Conservation (phyloP, 1,140 invertebrate species). For the Sitobion miscanthi region DNA sequence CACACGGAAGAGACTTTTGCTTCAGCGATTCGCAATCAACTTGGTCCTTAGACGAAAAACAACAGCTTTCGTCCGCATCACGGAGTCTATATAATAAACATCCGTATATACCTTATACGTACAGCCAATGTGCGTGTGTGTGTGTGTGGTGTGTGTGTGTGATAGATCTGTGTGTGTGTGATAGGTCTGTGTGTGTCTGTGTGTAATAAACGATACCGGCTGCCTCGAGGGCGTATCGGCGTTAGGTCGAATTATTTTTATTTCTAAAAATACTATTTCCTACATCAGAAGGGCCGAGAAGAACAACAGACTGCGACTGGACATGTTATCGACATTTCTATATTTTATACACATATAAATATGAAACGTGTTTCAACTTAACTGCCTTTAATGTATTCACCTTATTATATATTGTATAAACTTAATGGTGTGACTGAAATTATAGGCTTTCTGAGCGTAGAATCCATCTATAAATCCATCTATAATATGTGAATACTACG, state of each 20-base stretch:
- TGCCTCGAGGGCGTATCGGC: slow-evolving; percentile 24
- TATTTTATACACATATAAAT: neutral
- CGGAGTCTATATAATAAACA: slow-evolving; percentile 49
- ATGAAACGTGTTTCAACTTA: neutral
- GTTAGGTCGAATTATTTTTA: slow-evolving; percentile 38
- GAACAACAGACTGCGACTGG: neutral
- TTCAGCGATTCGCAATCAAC: slow-evolving; percentile 55
- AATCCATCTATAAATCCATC: neutral
- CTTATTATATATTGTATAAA: neutral
- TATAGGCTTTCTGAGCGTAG: neutral
- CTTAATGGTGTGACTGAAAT: neutral
- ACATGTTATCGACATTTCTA: neutral
- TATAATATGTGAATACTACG: neutral
- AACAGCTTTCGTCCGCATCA: slow-evolving; percentile 55
- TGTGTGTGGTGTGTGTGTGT: neutral
- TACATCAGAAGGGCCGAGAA: neutral
- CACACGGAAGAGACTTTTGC: slow-evolving; percentile 53
- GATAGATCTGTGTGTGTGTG: neutral
- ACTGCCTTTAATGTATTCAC: neutral
- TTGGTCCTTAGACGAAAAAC: slow-evolving; percentile 50
- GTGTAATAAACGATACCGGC: slow-evolving; percentile 41
- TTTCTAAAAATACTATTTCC: neutral
- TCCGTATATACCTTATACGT: neutral
- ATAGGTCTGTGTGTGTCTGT: neutral
- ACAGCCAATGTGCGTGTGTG: slow-evolving; percentile 13